Evolutionary conservation across 2,797 vertebrate genomes (phyloP).

Genomic region (Squalus acanthias): DNA sequence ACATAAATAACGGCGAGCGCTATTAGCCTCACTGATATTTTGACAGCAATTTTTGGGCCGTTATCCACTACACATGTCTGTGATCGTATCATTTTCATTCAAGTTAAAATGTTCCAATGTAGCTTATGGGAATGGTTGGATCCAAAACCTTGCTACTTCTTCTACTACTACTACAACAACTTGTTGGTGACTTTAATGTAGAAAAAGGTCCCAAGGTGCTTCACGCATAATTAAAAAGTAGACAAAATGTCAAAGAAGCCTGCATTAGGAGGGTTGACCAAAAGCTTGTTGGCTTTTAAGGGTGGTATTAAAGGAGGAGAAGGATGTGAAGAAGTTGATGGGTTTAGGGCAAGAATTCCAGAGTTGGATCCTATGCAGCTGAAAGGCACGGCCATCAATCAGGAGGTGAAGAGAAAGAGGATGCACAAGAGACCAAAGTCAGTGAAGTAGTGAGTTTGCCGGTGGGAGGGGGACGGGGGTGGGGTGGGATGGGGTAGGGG

Average conservation of each 20-base stretch:
- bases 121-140: not conserved
- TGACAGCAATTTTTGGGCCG: not conserved
- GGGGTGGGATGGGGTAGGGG: not conserved
- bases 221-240: not conserved
- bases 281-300: not conserved
- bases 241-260: not conserved
- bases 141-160: too few species aligned
- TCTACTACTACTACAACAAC: not conserved
- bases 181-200: not conserved
- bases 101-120: not conserved
- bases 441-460: not conserved
- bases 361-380: not conserved
- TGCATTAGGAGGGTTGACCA: too few species aligned
- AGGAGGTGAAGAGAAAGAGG: not conserved
- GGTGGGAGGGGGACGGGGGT: not conserved
- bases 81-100: not conserved
- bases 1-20: not conserved
- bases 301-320: not conserved
- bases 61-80: not conserved
- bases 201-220: not conserved
- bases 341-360: not conserved
- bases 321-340: not conserved
- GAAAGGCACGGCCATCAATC: not conserved
- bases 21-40: not conserved
- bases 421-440: not conserved